These are phyloP conservation scores for Parazoanthus atlanticus DNA, from an alignment of 92 coral and sea anemone species.

Conservation along the genomic window DNA sequence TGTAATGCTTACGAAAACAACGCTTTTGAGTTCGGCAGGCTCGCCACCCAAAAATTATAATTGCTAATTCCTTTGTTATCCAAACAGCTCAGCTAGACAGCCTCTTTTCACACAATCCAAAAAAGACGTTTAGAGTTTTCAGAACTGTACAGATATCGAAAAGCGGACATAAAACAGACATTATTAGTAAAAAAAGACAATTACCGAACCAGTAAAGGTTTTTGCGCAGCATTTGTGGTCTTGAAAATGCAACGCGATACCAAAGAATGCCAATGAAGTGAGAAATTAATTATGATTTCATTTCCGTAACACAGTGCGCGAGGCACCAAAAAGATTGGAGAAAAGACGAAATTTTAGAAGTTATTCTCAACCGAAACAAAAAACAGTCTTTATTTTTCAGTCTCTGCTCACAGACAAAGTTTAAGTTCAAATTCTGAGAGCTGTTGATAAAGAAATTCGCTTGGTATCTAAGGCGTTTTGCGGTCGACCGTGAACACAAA, in stretches of 20 bases:
- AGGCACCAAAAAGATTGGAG: conserved; percentile 37
- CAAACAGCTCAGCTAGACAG: neutral
- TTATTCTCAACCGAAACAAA: neutral
- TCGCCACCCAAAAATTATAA: conserved; percentile 27
- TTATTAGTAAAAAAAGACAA: neutral
- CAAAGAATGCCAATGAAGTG: conserved; percentile 31
- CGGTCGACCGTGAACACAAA: conserved; percentile 37
- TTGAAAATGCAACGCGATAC: conserved; percentile 35
- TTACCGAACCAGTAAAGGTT: neutral
- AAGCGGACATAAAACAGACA: neutral
- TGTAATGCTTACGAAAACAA: conserved; percentile 1
- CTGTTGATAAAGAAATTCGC: neutral
- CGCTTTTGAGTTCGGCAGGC: neutral
- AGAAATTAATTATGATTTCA: conserved; percentile 41
- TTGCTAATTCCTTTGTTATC: conserved; percentile 33
- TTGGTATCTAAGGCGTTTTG: conserved; percentile 24
- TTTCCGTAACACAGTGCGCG: conserved; percentile 47
- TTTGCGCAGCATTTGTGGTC: conserved; percentile 7
- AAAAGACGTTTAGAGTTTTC: neutral
- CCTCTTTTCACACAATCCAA: neutral
- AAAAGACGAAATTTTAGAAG: neutral
- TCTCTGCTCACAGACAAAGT: neutral
- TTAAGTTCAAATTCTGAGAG: neutral
- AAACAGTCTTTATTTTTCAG: neutral
- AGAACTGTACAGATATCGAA: neutral